Conservation (phyloP, 2,113 vertebrate species). For the Mystacornis crossleyi region DNA sequence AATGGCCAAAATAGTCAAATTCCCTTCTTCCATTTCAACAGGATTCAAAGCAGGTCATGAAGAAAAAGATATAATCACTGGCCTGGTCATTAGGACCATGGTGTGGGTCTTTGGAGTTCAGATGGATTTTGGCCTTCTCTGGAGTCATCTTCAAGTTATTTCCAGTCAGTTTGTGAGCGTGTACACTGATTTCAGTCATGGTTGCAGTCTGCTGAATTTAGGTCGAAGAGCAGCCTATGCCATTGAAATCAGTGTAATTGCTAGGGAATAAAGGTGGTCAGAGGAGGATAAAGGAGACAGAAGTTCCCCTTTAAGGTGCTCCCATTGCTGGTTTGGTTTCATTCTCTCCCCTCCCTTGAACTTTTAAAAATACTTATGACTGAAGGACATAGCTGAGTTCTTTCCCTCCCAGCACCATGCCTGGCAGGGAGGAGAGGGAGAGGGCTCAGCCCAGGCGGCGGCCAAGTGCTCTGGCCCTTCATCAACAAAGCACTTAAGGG, state of each 20-base stretch:
- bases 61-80: not conserved
- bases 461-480: not conserved
- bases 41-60: not conserved
- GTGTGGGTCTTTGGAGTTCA: not conserved
- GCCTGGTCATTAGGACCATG: not conserved
- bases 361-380: not conserved
- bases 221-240: not conserved
- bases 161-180: fast-evolving
- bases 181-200: not conserved
- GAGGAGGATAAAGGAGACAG: not conserved
- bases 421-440: not conserved
- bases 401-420: fast-evolving
- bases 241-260: not conserved
- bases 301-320: not conserved
- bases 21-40: not conserved
- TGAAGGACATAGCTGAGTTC: not conserved
- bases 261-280: not conserved
- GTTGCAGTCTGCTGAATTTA: not conserved
- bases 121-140: not conserved
- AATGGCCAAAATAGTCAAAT: not conserved
- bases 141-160: not conserved
- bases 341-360: not conserved
- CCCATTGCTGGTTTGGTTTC: not conserved
- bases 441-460: not conserved
- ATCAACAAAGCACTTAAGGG: not conserved